phyloP scores from a whole-genome alignment of 1,140 invertebrate genomes.

The Drosophila subpulchrella region DNA sequence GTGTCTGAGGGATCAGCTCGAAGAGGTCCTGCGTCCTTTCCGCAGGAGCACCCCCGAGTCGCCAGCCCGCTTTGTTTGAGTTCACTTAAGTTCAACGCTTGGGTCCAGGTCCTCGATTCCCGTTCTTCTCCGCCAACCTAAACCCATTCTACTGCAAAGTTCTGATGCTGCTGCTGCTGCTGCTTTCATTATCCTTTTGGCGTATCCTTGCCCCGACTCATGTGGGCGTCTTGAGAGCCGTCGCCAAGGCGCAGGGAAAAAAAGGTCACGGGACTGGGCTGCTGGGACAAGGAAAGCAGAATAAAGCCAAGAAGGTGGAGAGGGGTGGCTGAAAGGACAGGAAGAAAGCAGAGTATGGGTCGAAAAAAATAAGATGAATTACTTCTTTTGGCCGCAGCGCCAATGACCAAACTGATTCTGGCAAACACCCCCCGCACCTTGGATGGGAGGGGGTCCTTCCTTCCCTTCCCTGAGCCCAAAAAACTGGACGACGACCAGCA shows the following conservation, averaged over 20 bases:
- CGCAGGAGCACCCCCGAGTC: constrained; percentile 52
- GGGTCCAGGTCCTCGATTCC: constrained; percentile 50
- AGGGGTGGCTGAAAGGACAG: constrained; percentile 10
- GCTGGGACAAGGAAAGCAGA: constrained; percentile 6
- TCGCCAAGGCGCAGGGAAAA: constrained; percentile 57
- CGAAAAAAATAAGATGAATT: constrained; percentile 81
- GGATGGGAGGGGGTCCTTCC: not conserved
- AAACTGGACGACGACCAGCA: constrained; percentile 54
- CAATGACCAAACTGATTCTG: constrained; percentile 70
- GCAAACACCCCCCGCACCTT: constrained; percentile 25
- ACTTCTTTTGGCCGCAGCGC: constrained; percentile 82
- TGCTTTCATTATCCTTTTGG: constrained; percentile 82
- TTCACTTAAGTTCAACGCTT: constrained; percentile 82
- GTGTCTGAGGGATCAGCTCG: constrained; percentile 48
- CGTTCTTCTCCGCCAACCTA: constrained; percentile 15
- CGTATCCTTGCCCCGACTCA: constrained; percentile 76
- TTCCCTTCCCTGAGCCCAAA: not conserved
- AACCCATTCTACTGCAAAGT: constrained; percentile 55
- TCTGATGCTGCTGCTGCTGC: constrained; percentile 64
- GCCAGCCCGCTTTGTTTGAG: constrained; percentile 79
- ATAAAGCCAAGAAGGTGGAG: constrained; percentile 20
- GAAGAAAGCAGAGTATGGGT: constrained; percentile 6
- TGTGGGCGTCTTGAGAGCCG: constrained; percentile 77
- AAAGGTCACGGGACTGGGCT: constrained; percentile 24
- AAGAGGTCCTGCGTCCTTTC: constrained; percentile 58